Evolutionary conservation across 53 echinoderm and acorn worm species (phyloP).

Genomic region (Zoroaster sp.): DNA sequence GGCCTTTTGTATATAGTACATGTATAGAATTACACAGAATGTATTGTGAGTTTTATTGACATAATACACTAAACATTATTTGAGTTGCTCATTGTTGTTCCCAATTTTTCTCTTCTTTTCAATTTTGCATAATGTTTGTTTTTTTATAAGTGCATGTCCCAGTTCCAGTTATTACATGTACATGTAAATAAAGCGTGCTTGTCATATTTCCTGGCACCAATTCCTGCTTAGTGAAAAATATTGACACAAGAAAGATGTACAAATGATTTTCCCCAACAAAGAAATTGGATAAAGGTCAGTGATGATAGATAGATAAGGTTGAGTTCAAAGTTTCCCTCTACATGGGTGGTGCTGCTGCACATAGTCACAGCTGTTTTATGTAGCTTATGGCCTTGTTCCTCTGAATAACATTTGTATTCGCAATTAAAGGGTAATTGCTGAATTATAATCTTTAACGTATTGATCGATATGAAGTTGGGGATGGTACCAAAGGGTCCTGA

Average conservation of each 20-base stretch:
- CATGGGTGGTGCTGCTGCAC: not conserved
- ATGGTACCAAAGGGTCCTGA: no score
- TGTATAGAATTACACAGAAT: not conserved
- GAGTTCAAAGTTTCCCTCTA: not conserved
- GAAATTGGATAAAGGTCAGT: not conserved
- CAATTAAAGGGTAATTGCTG: no score
- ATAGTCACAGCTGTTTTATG: not conserved
- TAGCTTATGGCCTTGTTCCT: no score
- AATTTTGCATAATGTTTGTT: no score
- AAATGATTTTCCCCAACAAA: not conserved
- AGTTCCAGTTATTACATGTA: no score
- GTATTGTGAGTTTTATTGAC: not conserved
- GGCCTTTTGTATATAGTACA: no score
- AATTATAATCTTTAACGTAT: no score
- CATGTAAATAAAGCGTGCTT: not conserved
- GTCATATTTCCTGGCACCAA: not conserved
- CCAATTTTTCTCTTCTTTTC: no score
- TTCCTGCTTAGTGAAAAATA: no score
- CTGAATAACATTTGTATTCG: no score
- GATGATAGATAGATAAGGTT: not conserved
- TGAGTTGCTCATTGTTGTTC: not conserved
- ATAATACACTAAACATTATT: not conserved
- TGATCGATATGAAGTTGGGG: no score
- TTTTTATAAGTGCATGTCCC: no score
- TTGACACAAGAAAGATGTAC: not conserved